Evolutionary conservation across 2,888 invertebrate genomes (phyloP).

Genomic region (Ormyrus labotus): DNA sequence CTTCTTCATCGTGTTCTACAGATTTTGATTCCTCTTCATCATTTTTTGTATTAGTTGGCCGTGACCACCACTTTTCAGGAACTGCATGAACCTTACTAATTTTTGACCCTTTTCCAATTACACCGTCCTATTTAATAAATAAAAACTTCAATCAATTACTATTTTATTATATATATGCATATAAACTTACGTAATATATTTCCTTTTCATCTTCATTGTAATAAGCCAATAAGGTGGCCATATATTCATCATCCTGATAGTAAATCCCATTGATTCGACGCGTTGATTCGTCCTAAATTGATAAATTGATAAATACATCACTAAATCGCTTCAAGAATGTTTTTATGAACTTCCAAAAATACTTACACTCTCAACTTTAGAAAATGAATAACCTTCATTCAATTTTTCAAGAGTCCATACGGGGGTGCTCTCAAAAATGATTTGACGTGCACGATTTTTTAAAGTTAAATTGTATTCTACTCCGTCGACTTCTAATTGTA

Average conservation of each 20-base stretch:
- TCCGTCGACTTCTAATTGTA: slow-evolving; percentile 7
- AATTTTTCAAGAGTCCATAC: slow-evolving; percentile 6
- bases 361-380: neutral
- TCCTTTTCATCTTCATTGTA: slow-evolving; percentile 1
- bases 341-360: neutral
- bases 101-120: neutral
- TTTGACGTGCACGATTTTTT: neutral
- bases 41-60: neutral
- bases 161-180: neutral
- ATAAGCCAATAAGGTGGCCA: slow-evolving; percentile 14
- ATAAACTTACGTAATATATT: slow-evolving; percentile 25
- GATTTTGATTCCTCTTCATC: neutral
- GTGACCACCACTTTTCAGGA: slow-evolving; percentile 16
- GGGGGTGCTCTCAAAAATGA: neutral
- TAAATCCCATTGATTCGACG: neutral
- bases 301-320: neutral
- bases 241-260: slow-evolving; percentile 9
- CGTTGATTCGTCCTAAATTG: neutral
- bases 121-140: slow-evolving; percentile 10
- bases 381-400: neutral
- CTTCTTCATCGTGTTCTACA: neutral
- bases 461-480: slow-evolving; percentile 1
- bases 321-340: neutral
- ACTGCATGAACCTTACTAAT: neutral
- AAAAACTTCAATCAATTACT: too few species aligned